A percentile compares a stretch with the other conserved stretches of the same genome.
phyloP scores from a whole-genome alignment of 2,113 vertebrate genomes.

The Poecilia latipinna region DNA sequence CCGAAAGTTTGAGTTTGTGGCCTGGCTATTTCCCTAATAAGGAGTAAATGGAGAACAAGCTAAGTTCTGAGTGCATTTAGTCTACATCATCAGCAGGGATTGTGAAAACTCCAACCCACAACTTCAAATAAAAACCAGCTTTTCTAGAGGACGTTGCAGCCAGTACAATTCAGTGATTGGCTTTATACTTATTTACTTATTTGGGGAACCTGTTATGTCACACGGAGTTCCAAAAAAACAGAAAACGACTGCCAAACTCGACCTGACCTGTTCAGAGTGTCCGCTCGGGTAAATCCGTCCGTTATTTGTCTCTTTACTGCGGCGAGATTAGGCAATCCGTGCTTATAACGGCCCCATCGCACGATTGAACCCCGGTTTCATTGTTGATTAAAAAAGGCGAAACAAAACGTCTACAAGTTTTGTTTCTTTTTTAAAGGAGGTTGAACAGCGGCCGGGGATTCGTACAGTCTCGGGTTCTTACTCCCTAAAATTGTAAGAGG shows the following conservation, averaged over 20 bases:
- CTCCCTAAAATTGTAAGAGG: slow-evolving; percentile 25
- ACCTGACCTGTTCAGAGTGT: not conserved
- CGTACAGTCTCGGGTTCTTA: slow-evolving; percentile 36
- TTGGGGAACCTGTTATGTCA: no score
- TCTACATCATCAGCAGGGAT: not conserved
- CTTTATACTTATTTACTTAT: not conserved
- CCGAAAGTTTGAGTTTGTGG: not conserved
- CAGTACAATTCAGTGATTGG: not conserved
- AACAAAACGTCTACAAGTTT: not conserved
- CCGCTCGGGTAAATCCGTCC: slow-evolving; percentile 44
- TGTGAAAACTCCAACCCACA: not conserved
- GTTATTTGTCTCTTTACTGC: slow-evolving; percentile 53
- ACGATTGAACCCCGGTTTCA: slow-evolving; percentile 43
- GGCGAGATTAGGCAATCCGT: slow-evolving; percentile 34
- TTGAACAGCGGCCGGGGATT: slow-evolving; percentile 20
- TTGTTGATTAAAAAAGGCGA: slow-evolving; percentile 1
- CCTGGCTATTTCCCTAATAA: not conserved
- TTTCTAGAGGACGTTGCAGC: not conserved
- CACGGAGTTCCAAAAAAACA: no score
- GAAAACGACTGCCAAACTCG: slow-evolving; percentile 32
- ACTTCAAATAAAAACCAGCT: not conserved
- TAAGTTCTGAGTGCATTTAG: not conserved
- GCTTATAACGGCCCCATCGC: slow-evolving; percentile 29
- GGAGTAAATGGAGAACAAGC: not conserved
- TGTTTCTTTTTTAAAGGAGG: slow-evolving; percentile 29